A percentile compares a stretch with the other conserved stretches of the same genome.
phyloP scores from a whole-genome alignment of 2,888 invertebrate species.

The Dioctria rufipes region DNA sequence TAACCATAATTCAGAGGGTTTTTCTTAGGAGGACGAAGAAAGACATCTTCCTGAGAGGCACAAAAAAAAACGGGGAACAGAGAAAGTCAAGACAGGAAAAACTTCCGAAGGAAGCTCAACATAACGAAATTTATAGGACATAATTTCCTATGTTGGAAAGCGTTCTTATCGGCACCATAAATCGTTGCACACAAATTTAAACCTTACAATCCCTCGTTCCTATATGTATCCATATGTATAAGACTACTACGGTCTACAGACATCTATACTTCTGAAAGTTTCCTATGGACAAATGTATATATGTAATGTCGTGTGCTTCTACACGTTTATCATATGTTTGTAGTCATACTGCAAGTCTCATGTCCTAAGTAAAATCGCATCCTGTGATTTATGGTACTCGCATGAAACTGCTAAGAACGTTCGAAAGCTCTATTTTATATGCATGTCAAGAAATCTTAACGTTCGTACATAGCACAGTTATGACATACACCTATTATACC shows the following conservation, averaged over 20 bases:
- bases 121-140: slow-evolving; percentile 57
- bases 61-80: background rate
- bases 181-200: slow-evolving; percentile 56
- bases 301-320: background rate
- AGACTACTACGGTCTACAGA: background rate
- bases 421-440: slow-evolving; percentile 41
- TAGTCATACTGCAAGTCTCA: slow-evolving; percentile 23
- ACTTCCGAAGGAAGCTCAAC: slow-evolving; percentile 52
- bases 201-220: slow-evolving; percentile 25
- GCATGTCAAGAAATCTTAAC: slow-evolving; percentile 48
- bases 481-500: background rate
- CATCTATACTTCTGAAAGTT: background rate
- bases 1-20: slow-evolving; percentile 38
- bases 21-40: slow-evolving; percentile 15
- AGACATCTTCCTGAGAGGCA: slow-evolving; percentile 31
- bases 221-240: slow-evolving; percentile 11
- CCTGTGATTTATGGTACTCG: slow-evolving; percentile 37
- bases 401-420: slow-evolving; percentile 28
- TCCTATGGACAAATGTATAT: no score
- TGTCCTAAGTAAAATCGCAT: slow-evolving; percentile 50
- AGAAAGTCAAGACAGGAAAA: slow-evolving; percentile 37
- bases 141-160: slow-evolving; percentile 57
- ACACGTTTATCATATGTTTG: slow-evolving; percentile 47
- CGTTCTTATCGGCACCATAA: slow-evolving; percentile 57
- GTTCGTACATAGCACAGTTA: background rate